Evolutionary conservation across 2,113 vertebrate species (phyloP).

Genomic region (Oreochromis spilurus): DNA sequence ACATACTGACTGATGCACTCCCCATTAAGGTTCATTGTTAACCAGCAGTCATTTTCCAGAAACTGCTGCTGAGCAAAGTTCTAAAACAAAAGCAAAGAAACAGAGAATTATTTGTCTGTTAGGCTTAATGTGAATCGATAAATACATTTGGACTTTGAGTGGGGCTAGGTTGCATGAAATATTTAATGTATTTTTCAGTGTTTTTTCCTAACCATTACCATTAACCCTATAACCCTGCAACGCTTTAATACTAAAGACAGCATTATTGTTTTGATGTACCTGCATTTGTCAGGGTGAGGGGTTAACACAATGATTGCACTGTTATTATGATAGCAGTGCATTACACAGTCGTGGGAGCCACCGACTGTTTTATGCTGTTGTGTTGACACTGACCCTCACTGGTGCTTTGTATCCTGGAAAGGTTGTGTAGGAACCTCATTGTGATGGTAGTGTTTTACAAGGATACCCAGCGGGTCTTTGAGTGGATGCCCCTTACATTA

Average conservation of each 20-base stretch:
- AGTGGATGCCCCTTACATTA: not conserved
- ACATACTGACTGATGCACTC: not conserved
- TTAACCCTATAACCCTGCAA: not conserved
- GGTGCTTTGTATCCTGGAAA: not conserved
- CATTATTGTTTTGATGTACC: conserved; percentile 2
- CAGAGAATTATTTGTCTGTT: not conserved
- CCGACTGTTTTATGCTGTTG: not conserved
- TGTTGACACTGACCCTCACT: not conserved
- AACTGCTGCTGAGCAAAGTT: not conserved
- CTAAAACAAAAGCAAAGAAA: not conserved
- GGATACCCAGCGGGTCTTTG: not conserved
- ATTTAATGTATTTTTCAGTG: not conserved
- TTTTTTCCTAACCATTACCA: not conserved
- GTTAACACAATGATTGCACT: conserved; percentile 1
- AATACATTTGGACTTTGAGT: not conserved
- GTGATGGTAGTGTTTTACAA: not conserved
- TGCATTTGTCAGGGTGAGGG: not conserved
- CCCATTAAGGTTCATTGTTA: not conserved
- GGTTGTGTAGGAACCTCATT: not conserved
- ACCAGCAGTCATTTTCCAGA: not conserved
- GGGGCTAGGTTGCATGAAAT: not conserved
- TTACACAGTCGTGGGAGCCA: not conserved
- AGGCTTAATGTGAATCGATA: not conserved
- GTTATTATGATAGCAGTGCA: not conserved
- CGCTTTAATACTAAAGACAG: not conserved